A percentile compares a stretch with the other conserved stretches of the same genome.
These are phyloP conservation scores for Copidosoma floridanum DNA, from an alignment of 1,140 invertebrate genomes.

Conservation along the genomic window DNA sequence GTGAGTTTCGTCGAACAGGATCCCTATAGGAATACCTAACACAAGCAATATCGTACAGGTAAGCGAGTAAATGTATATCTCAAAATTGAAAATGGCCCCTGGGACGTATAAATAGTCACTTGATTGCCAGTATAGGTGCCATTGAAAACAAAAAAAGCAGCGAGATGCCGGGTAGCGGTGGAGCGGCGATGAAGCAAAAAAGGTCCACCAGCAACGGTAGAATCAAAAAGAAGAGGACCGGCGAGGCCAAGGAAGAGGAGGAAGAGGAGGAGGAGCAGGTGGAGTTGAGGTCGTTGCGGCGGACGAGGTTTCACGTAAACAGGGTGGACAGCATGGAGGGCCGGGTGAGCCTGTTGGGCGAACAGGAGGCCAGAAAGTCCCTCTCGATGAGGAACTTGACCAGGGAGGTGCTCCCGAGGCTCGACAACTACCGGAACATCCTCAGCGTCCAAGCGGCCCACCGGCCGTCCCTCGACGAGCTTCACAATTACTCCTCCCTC, in stretches of 20 bases:
- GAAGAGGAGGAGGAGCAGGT: constrained; percentile 44
- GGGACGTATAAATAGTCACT: too few relatives aligned
- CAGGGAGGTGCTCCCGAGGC: constrained; percentile 82
- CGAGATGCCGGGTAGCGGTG: too few relatives aligned
- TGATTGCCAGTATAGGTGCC: too few relatives aligned
- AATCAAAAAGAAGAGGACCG: constrained; percentile 40
- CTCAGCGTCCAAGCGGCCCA: constrained; percentile 86
- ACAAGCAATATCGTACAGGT: too few relatives aligned
- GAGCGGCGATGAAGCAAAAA: constrained; percentile 1
- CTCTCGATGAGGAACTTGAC: constrained; percentile 84
- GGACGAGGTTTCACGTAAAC: constrained; percentile 63
- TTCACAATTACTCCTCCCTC: constrained; percentile 81
- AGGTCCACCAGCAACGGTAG: constrained; percentile 1
- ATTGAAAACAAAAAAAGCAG: too few relatives aligned
- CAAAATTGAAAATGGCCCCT: too few relatives aligned
- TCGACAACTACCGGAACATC: constrained; percentile 94
- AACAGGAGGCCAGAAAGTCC: constrained; percentile 51
- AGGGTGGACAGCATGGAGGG: constrained; percentile 57
- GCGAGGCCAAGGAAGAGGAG: constrained; percentile 24
- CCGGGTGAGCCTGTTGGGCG: constrained; percentile 49
- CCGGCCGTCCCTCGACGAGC: constrained; percentile 86
- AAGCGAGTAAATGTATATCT: too few relatives aligned
- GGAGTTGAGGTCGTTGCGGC: constrained; percentile 44
- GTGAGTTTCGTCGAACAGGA: too few relatives aligned
- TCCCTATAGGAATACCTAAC: too few relatives aligned